These are phyloP conservation scores for Prionailurus bengalensis DNA, from an alignment of 2,113 vertebrate genomes.

Conservation along the genomic window DNA sequence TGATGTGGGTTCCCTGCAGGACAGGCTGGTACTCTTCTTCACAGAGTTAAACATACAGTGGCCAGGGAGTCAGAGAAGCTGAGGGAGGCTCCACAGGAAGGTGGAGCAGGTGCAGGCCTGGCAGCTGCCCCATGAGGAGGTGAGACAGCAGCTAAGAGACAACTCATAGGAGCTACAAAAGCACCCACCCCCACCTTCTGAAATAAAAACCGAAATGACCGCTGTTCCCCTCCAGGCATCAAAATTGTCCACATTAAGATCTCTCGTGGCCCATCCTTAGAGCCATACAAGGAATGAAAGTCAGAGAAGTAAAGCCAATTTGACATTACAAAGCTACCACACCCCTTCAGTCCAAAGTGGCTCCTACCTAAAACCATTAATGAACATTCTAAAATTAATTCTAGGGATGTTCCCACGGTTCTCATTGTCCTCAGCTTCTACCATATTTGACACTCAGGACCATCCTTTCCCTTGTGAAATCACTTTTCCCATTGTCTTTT, in stretches of 20 bases:
- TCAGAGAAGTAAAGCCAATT: not conserved
- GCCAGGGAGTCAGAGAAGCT: not conserved
- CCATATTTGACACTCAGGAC: not conserved
- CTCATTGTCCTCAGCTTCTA: not conserved
- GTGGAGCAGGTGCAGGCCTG: not conserved
- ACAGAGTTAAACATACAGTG: not conserved
- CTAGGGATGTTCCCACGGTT: not conserved
- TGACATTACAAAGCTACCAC: not conserved
- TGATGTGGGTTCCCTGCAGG: not conserved
- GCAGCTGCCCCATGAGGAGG: not conserved
- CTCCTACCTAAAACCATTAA: not conserved
- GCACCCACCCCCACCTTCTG: not conserved
- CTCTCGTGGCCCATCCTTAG: not conserved
- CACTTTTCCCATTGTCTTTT: slow-evolving; percentile 18
- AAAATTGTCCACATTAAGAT: not conserved
- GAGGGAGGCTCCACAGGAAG: not conserved
- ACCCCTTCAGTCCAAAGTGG: not conserved
- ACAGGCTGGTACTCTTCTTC: not conserved
- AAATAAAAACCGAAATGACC: not conserved
- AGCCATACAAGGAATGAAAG: not conserved
- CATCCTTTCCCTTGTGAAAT: not conserved
- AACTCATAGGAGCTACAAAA: not conserved
- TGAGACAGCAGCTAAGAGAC: not conserved
- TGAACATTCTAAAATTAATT: not conserved
- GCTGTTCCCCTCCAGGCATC: not conserved